phyloP scores from a whole-genome alignment of 1,140 invertebrate species.

The Cydia pomonella region DNA sequence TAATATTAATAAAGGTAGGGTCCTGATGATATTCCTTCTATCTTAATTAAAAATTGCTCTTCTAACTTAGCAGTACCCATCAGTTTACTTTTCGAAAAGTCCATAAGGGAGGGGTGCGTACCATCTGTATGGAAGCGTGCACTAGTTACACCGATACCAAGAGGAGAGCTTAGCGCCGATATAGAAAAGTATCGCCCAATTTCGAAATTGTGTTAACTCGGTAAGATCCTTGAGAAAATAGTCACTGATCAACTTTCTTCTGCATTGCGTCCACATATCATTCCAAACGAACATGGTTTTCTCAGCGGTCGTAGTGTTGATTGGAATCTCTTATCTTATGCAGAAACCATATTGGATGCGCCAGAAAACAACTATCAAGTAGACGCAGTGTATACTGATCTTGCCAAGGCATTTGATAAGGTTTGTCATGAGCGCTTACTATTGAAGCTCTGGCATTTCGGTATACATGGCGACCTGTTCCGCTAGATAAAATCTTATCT shows the following conservation, averaged over 20 bases:
- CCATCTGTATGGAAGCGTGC: constrained; percentile 24
- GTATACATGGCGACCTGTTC: too few relatives aligned
- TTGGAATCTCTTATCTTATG: background rate
- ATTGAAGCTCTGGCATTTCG: too few relatives aligned
- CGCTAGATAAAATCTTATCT: too few relatives aligned
- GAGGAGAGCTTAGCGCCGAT: constrained; percentile 7
- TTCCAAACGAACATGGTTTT: background rate
- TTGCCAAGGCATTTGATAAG: too few relatives aligned
- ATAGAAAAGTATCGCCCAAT: constrained; percentile 29
- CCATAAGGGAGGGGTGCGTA: background rate
- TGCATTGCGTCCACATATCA: background rate
- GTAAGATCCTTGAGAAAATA: constrained; percentile 25
- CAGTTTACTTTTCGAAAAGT: constrained; percentile 1
- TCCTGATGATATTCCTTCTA: constrained; percentile 6
- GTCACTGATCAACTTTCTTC: constrained; percentile 8
- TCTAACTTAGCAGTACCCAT: background rate
- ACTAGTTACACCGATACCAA: constrained; percentile 32
- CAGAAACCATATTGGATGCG: background rate
- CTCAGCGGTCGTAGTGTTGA: background rate
- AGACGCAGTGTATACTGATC: too few relatives aligned
- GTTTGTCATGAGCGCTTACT: too few relatives aligned
- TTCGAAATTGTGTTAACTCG: constrained; percentile 11
- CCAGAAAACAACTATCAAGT: too few relatives aligned
- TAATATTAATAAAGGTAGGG: constrained; percentile 11
- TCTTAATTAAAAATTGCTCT: constrained; percentile 28